Evolutionary conservation across 2,797 vertebrate genomes (phyloP).

Genomic region (Anableps anableps): DNA sequence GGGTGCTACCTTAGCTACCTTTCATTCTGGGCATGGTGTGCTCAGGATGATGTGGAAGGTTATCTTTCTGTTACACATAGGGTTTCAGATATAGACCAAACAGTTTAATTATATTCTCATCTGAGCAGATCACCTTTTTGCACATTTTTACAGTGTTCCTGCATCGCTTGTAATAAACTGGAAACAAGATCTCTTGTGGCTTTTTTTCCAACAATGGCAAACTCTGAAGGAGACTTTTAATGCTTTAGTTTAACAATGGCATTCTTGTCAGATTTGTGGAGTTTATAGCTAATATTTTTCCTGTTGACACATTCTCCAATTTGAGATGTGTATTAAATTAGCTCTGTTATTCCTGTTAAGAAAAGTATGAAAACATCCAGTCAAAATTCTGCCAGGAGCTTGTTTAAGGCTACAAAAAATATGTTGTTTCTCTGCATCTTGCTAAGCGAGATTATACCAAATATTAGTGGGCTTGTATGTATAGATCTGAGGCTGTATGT

Average conservation of each 20-base stretch:
- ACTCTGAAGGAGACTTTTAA: not conserved
- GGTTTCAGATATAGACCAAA: not conserved
- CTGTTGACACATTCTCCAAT: not conserved
- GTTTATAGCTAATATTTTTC: not conserved
- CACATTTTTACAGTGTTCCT: not conserved
- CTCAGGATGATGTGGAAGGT: not conserved
- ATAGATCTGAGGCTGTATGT: not conserved
- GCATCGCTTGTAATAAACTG: not conserved
- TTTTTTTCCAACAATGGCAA: not conserved
- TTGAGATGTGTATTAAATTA: not conserved
- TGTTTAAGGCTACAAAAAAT: not conserved
- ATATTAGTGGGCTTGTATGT: not conserved
- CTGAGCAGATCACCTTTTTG: not conserved
- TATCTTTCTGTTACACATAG: not conserved
- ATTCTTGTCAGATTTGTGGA: not conserved
- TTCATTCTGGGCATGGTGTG: not conserved
- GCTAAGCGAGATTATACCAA: not conserved
- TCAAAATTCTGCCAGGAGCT: not conserved
- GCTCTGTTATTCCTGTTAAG: not conserved
- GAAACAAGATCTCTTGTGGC: not conserved
- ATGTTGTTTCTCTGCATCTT: not conserved
- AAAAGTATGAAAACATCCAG: not conserved
- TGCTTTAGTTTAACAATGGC: not conserved
- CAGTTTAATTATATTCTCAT: not conserved
- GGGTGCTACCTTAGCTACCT: not conserved